phyloP scores from a whole-genome alignment of 1,140 invertebrate species.

The Papilio xuthus region DNA sequence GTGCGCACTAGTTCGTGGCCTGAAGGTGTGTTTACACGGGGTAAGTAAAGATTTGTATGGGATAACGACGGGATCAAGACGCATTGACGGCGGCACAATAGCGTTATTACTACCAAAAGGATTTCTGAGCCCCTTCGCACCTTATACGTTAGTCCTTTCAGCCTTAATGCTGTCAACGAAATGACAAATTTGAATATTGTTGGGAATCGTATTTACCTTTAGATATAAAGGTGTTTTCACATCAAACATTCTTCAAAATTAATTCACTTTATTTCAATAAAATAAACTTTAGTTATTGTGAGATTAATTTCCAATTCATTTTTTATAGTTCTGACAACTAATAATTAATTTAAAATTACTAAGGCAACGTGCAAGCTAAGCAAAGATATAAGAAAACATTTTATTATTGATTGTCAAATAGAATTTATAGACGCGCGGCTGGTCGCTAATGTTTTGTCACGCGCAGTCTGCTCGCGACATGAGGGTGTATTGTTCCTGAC shows the following conservation, averaged over 20 bases:
- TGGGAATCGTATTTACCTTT: neutral
- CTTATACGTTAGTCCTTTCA: constrained; percentile 29
- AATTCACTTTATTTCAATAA: neutral
- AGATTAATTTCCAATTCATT: too few species aligned
- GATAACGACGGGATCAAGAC: constrained; percentile 45
- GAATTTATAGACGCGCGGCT: constrained; percentile 50
- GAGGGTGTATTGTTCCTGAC: constrained; percentile 55
- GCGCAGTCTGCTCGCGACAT: constrained; percentile 51
- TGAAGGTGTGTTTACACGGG: constrained; percentile 52
- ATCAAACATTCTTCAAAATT: neutral
- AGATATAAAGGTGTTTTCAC: neutral
- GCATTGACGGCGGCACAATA: constrained; percentile 39
- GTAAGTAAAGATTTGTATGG: constrained; percentile 49
- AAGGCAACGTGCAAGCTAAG: too few species aligned
- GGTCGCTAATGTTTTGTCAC: constrained; percentile 57
- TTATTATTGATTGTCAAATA: constrained; percentile 51
- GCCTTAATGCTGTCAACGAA: constrained; percentile 8
- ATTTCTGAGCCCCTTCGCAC: constrained; percentile 29
- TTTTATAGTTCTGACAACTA: too few species aligned
- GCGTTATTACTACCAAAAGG: constrained; percentile 37
- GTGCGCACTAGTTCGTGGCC: constrained; percentile 13
- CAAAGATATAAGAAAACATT: constrained; percentile 31
- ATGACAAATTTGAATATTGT: constrained; percentile 31
- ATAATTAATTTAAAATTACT: neutral
- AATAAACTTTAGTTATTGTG: too few species aligned